Base-by-base conservation (phyloP, 2,888 invertebrate species). In the Phasia obesa region DNA sequence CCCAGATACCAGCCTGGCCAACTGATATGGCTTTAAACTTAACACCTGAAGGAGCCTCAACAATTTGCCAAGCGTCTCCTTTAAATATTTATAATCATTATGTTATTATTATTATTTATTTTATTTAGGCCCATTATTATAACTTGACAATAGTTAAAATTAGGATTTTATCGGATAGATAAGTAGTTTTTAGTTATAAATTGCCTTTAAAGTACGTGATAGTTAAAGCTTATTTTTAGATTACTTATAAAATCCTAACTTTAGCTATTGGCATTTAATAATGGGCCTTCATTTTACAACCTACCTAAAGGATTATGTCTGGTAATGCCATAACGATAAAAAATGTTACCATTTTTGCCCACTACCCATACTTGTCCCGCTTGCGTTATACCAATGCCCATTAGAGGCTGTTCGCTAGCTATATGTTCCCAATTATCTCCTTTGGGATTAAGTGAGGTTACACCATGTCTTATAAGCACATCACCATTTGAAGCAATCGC, bases 401-500 rank as follows among this genome's bases (percentile, higher is more conserved):
- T 93, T 83, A 97, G 92, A 2, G 95, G 93, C 90, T 97, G 96
- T 88, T 97, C 97, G 84, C 96, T 95, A 55, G 95, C 85, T 62
- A 92, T 88, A 78, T 92, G 92, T 70, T 91, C 91, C 90, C 91
- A 89, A 71, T 87, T 88, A 88, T 92, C 92, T 91, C 97, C 97
- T 90, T 94, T 93, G 11, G 96, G 96, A 89, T 94, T 94, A 3
- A 93, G 91, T 85, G 93, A 92, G 1, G 95, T 94, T 1, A 97
- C 97, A 44, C 96, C 97, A 81, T 94, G 93, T 67, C 98, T 92
- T 86, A 95, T 95, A 83, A 98, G 93, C 11, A 96, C 97, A 91
- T 97, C 97, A 5, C 98, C 98, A 86, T 95, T 96, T 13, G 95
- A 92, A 51, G 97, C 96, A 25, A 98, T 93, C 0, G 97, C 98